Percentiles rank a stretch among this genome's conserved stretches.
phyloP scores from a whole-genome alignment of 1,140 invertebrate genomes.

The Aphis craccivora region DNA sequence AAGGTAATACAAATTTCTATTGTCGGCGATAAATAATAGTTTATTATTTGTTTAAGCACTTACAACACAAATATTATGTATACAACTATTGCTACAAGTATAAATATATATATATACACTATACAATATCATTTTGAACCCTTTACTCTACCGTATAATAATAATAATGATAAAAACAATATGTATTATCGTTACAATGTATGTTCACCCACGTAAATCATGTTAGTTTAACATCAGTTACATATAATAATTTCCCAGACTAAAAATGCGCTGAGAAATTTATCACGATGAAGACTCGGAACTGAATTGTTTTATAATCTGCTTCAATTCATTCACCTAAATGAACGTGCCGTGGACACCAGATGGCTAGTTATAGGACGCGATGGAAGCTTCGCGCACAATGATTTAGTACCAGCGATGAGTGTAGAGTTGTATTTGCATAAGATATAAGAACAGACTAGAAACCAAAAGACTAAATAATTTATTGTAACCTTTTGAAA shows the following conservation, averaged over 20 bases:
- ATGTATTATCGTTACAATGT: neutral
- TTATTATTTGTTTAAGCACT: slow-evolving; percentile 9
- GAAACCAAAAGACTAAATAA: too few relatives aligned
- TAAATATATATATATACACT: neutral
- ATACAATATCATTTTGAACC: neutral
- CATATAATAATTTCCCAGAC: neutral
- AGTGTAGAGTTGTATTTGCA: too few relatives aligned
- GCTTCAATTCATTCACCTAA: neutral
- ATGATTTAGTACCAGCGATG: too few relatives aligned
- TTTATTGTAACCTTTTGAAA: too few relatives aligned
- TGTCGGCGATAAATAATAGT: neutral
- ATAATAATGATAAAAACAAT: neutral
- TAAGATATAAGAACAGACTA: too few relatives aligned
- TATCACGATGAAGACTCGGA: neutral
- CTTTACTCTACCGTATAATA: neutral
- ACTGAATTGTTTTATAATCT: neutral
- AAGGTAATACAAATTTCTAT: slow-evolving; percentile 3
- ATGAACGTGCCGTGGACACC: too few relatives aligned
- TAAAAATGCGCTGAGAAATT: neutral
- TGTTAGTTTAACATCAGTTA: neutral
- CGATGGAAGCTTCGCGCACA: too few relatives aligned
- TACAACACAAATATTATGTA: slow-evolving; percentile 2
- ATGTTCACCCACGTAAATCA: neutral
- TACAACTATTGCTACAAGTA: neutral
- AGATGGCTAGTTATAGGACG: too few relatives aligned